A percentile compares a stretch with the other conserved stretches of the same genome.
phyloP scores from a whole-genome alignment of 35 echinoderm and acorn worm genomes.

The Nesometra sesokonis region DNA sequence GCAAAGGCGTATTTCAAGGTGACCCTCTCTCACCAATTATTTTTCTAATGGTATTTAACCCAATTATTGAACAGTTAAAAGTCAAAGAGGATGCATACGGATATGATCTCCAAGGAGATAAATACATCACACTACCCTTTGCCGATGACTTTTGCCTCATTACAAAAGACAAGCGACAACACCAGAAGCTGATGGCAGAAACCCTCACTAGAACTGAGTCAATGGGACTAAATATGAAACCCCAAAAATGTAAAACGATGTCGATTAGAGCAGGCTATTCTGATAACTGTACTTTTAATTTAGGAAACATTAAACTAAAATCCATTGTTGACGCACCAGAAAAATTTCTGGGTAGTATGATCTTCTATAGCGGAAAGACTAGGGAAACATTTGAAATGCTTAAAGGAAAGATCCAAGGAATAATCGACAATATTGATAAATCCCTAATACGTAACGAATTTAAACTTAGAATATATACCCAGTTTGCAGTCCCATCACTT shows the following conservation, averaged over 20 bases:
- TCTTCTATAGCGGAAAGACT: slow-evolving; percentile 4
- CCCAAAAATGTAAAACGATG: too few relatives aligned
- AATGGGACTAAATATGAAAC: too few relatives aligned
- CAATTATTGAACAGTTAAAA: slow-evolving; percentile 4
- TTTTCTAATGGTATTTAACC: background rate
- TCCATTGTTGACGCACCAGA: slow-evolving; percentile 8
- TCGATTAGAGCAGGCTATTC: too few relatives aligned
- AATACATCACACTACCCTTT: slow-evolving; percentile 3
- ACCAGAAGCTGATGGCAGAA: background rate
- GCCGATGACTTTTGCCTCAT: slow-evolving; percentile 11
- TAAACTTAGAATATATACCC: slow-evolving; percentile 14
- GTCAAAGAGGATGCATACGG: background rate
- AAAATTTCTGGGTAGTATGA: slow-evolving; percentile 11
- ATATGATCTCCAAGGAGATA: background rate
- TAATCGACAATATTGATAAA: background rate
- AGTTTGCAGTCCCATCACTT: slow-evolving; percentile 17
- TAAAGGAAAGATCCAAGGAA: background rate
- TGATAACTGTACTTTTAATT: too few relatives aligned
- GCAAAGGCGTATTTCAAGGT: slow-evolving; percentile 18
- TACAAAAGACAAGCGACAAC: background rate
- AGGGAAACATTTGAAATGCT: slow-evolving; percentile 1
- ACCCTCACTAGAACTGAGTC: too few relatives aligned
- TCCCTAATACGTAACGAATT: slow-evolving; percentile 15
- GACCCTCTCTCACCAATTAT: slow-evolving; percentile 21
- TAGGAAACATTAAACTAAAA: slow-evolving; percentile 2